Evolutionary conservation across 2,888 invertebrate genomes (phyloP), one percentile per base, ranked within the genome.

Genomic region (Polymixis flavicincta): DNA sequence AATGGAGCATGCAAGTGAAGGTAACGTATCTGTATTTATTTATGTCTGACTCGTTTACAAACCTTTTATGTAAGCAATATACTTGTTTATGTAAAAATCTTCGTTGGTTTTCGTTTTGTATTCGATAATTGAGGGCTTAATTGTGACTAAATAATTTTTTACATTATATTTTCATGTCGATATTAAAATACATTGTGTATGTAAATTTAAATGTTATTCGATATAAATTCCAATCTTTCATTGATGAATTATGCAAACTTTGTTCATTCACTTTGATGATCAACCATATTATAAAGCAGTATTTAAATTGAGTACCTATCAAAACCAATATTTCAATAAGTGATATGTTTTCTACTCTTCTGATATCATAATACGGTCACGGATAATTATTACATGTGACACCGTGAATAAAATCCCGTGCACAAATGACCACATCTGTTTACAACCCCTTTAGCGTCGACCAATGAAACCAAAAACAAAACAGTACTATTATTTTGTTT

Each of bases 1-100:
- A 70, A 57, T 68, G 48, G 45, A 55, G 45, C 74, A 79, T 79
- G 70, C 59, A 59, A 66, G 45, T n/a, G 37, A 57, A 78, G 37
- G 25, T 55, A 63, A 59, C 55, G 28, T 28, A 59, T 71, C 63
- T 54, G 22, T 71, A 25, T 71, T 67, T 73, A 78, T 68, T 52
- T 68, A 68, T 14, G 32, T 19, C 13, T 32, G 28, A 25, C 42
- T 14, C 19, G 0, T 22, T 45, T 48, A 69, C 17, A n/a, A 69
- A 48, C 32, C 14, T 8, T 70, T 52, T 37, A 9, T 25, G 19
- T 25, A 45, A 13, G 42, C 13, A 45, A 45, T 37, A 5, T 5
- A 37, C 37, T 37, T 37, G 37, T 37, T 6, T 37, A 37, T 5
- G 4, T 37, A 37, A 37, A 37, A 37, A 37, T 37, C 37, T 5